Evolutionary conservation across 2,888 invertebrate species (phyloP), one percentile per base, ranked within the genome.

Genomic region (Oxycera nigricornis): DNA sequence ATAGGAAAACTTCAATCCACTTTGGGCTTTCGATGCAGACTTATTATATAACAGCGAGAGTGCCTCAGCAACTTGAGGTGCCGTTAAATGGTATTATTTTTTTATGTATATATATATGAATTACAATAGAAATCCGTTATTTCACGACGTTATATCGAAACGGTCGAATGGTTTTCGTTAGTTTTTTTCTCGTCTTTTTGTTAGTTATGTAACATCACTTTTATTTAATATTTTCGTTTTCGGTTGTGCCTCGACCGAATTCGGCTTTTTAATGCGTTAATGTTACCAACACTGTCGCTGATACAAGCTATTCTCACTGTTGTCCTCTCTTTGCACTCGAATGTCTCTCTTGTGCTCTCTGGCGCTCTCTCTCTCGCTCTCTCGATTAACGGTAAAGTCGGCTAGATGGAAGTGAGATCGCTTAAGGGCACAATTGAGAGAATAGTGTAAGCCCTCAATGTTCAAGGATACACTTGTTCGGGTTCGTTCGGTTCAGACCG

Each of bases 361-460:
- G 39, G 9, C 46, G 14, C 30, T 59, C 30, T 20, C 57, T 28
- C 61, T 39, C 62, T 75, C 62, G 39, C 68, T 57, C 75, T 72
- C 57, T 65, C 59, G 52, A 65, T 30, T 61, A 35, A 73, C 70
- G 61, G 28, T 20, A 22, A 7, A 73, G 55, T 55, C 57, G 67
- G 35, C 50, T 76, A 76, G 76, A 76, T 72, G 76, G 76, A 39
- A 59, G 74, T 76, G 61, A 59, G 76, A 76, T 76, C 74, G 76
- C 73, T 74, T 74, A 61, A 72, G 50, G 73, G 74, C 74, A 76
- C 74, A 65, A 74, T 72, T 70, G 65, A 75, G 68, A 76, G 74
- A 76, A 61, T 70, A 70, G 70, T 65, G 73, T 72, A 73, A 72
- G 74, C 72, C 74, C 74, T 65, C 50, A 46, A 61, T 68, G 73